These are phyloP conservation scores for Agrypnia vestita DNA, from an alignment of 1,140 invertebrate genomes.

Conservation along the genomic window DNA sequence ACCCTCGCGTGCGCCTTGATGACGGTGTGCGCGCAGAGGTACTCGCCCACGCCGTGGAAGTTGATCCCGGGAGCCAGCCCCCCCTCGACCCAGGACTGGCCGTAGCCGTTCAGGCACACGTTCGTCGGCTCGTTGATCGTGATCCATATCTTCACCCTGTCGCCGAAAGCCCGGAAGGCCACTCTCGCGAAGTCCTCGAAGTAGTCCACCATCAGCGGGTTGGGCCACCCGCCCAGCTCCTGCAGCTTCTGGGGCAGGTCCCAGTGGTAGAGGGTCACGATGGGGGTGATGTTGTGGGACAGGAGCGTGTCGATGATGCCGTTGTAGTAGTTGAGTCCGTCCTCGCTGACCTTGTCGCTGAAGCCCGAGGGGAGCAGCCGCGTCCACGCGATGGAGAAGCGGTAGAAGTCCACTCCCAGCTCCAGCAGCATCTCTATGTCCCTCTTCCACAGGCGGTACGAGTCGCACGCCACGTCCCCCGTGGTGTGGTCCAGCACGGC, in stretches of 20 bases:
- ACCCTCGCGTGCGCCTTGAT: conserved; percentile 68
- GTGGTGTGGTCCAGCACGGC: conserved; percentile 70
- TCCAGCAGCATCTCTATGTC: conserved; percentile 74
- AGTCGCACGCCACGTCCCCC: conserved; percentile 67
- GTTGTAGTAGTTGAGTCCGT: conserved; percentile 74
- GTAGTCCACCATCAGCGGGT: conserved; percentile 63
- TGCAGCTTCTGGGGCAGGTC: conserved; percentile 64
- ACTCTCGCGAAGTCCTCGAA: conserved; percentile 73
- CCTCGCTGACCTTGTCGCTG: conserved; percentile 67
- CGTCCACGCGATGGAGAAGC: conserved; percentile 76
- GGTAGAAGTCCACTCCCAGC: conserved; percentile 69
- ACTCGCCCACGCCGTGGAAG: conserved; percentile 67
- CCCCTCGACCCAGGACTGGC: conserved; percentile 66
- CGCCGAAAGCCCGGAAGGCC: conserved; percentile 72
- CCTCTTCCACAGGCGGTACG: conserved; percentile 68
- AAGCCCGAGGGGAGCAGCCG: conserved; percentile 71
- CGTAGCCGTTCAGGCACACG: conserved; percentile 67
- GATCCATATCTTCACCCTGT: conserved; percentile 70
- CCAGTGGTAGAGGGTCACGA: conserved; percentile 65
- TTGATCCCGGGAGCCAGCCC: conserved; percentile 65
- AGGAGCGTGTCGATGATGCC: conserved; percentile 71
- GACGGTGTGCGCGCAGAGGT: conserved; percentile 70
- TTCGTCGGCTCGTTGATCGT: conserved; percentile 73
- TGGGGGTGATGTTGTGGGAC: conserved; percentile 69
- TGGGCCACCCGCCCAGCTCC: conserved; percentile 60